Evolutionary conservation across 2,797 vertebrate genomes (phyloP), one percentile per base, ranked within the genome.

Genomic region (Clarias pachynema): DNA sequence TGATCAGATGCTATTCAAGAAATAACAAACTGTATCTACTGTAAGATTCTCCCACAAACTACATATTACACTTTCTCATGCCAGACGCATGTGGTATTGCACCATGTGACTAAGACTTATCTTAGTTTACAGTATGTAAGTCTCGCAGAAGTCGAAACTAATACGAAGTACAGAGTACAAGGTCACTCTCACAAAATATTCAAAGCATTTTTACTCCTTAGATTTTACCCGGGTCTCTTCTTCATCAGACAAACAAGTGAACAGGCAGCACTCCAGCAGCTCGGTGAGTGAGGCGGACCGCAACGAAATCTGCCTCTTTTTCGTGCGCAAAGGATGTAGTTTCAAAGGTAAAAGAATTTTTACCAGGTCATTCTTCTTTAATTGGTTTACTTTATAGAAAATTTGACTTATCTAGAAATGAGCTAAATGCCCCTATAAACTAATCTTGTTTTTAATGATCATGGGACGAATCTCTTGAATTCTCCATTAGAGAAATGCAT

Each of bases 301-400:
- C 59, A 92, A 94, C 60, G 96, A 97, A 86, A 97, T 98, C 91
- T 98, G 97, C 59, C 91, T 97, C 22, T 96, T 88, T 89, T 95
- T 95, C 79, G 79, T 97, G 66, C 94, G 94, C 88, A 93, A 87
- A 82, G 89, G 92, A 88, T 98, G 97, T 91, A 95, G 92, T 82
- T 92, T 93, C 88, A 96, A 94, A 89, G 96, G 97, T 96, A 89
- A 49, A 89, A 78, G 5, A 14, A 56, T n/a, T 16, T 20, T 53
- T 81, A 69, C 24, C 80, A 57, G 49, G 29, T 80, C 8, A 63
- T 7, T 26, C 18, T 34, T 16, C 34, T 77, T 57, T 77, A 10
- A 56, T 56, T 57, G 3, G 5, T 40, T 8, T 26, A 62, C 31
- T 40, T 9, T 9, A 31, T 57, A 24, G 53, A 57, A 77, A 59